A percentile compares a stretch with the other conserved stretches of the same genome.
Conservation (phyloP, 2,113 vertebrate genomes). For the Perca flavescens region DNA sequence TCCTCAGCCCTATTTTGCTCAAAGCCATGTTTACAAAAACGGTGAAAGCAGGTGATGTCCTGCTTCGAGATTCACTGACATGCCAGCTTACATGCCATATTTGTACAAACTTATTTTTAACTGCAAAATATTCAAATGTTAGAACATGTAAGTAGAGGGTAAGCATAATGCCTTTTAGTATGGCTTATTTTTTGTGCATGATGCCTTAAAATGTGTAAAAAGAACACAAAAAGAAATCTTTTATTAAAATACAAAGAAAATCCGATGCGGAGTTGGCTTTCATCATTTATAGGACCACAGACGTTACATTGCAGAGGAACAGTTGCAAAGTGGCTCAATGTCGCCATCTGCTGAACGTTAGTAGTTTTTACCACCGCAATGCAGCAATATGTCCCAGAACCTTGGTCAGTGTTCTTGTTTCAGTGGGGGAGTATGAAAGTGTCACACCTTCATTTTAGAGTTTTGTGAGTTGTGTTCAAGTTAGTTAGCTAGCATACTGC, state of each 20-base stretch:
- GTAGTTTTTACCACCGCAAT: conserved; percentile 42
- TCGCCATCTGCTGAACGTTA: conserved; percentile 64
- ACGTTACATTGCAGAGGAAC: conserved; percentile 4
- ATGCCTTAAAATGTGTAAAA: conserved; percentile 85
- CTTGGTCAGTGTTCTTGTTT: conserved; percentile 13
- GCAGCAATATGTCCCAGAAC: conserved; percentile 49
- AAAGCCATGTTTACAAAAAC: conserved; percentile 86
- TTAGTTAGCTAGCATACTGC: background rate
- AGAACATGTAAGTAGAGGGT: conserved; percentile 59
- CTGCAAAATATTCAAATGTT: conserved; percentile 71
- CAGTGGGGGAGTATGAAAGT: background rate
- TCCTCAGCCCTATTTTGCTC: conserved; percentile 74
- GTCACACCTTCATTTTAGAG: background rate
- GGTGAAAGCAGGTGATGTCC: conserved; percentile 80
- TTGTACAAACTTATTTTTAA: conserved; percentile 83
- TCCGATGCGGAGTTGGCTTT: conserved; percentile 19
- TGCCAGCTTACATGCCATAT: conserved; percentile 85
- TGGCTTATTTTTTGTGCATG: conserved; percentile 84
- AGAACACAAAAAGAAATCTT: conserved; percentile 67
- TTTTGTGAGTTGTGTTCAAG: background rate
- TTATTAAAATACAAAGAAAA: conserved; percentile 81
- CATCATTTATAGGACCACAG: conserved; percentile 12
- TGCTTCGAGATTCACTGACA: conserved; percentile 81
- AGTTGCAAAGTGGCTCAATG: conserved; percentile 11
- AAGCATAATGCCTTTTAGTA: conserved; percentile 78